Conservation (phyloP, 2,113 vertebrate species). For the Corythoichthys intestinalis region DNA sequence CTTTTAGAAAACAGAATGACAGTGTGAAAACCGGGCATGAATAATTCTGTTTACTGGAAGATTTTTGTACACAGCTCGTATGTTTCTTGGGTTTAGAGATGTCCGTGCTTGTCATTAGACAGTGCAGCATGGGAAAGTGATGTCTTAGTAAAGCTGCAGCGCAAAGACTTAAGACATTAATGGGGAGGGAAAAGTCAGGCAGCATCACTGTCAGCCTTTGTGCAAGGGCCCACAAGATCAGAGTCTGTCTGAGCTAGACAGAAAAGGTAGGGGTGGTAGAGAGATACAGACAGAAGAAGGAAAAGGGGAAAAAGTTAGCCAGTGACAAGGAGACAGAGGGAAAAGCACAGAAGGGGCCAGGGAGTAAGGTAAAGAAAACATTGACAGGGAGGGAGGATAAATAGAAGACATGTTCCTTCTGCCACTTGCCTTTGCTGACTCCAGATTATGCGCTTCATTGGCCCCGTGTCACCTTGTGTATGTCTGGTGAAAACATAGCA, state of each 20-base stretch:
- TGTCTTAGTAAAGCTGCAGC: constrained; percentile 56
- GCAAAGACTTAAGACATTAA: constrained; percentile 64
- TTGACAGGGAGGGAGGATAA: constrained; percentile 49
- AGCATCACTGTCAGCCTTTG: constrained; percentile 66
- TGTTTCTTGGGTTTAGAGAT: constrained; percentile 3
- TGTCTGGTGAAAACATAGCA: neutral
- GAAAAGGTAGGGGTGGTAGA: constrained; percentile 14
- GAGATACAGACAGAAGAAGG: constrained; percentile 38
- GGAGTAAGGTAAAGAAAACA: constrained; percentile 47
- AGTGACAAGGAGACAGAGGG: constrained; percentile 60
- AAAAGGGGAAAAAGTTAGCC: constrained; percentile 54
- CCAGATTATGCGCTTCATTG: constrained; percentile 49
- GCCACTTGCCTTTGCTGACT: constrained; percentile 61
- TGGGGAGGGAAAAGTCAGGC: constrained; percentile 58
- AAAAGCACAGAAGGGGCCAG: constrained; percentile 51
- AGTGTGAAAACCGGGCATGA: neutral
- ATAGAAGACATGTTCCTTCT: constrained; percentile 58
- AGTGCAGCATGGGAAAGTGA: constrained; percentile 39
- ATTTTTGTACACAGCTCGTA: neutral
- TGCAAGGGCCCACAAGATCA: constrained; percentile 58
- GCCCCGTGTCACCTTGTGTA: constrained; percentile 26
- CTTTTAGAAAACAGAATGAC: neutral
- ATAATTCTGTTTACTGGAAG: neutral
- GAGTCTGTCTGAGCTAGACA: constrained; percentile 38
- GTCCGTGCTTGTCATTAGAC: constrained; percentile 51